These are phyloP conservation scores for Leptarthrus brevirostris DNA, from an alignment of 2,888 invertebrate genomes.

Conservation along the genomic window DNA sequence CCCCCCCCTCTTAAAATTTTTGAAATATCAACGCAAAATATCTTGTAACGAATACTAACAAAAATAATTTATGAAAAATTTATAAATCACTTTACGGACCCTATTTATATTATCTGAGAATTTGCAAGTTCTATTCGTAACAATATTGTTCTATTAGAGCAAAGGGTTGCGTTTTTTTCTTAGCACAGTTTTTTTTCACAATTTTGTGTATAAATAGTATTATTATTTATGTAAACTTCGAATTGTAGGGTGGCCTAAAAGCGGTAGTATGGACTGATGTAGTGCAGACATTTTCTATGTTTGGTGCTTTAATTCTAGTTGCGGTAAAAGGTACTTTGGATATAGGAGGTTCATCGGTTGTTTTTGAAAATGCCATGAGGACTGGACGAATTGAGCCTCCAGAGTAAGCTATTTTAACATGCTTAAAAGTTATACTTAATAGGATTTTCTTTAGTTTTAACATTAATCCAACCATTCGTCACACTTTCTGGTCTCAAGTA, in stretches of 20 bases:
- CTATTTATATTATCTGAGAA: too few species aligned
- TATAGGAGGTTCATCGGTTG: slow-evolving; percentile 75
- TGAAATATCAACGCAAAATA: too few species aligned
- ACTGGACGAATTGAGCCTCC: slow-evolving; percentile 78
- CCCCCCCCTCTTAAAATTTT: too few species aligned
- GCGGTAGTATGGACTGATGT: slow-evolving; percentile 85
- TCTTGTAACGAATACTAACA: too few species aligned
- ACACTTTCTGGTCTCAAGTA: slow-evolving; percentile 83
- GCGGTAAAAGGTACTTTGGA: slow-evolving; percentile 80
- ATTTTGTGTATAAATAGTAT: neutral
- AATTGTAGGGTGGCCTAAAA: slow-evolving; percentile 77
- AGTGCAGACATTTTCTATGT: slow-evolving; percentile 82
- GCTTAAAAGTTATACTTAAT: neutral
- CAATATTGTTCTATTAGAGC: too few species aligned
- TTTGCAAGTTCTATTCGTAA: too few species aligned
- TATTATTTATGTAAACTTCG: neutral
- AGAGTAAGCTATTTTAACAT: slow-evolving; percentile 68
- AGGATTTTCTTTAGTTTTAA: slow-evolving; percentile 74
- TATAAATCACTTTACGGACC: too few species aligned
- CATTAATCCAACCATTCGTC: slow-evolving; percentile 80
- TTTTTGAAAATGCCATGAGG: slow-evolving; percentile 76
- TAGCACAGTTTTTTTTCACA: too few species aligned
- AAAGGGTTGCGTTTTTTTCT: too few species aligned
- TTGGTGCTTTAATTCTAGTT: slow-evolving; percentile 79
- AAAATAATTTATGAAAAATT: too few species aligned